Percentiles rank a stretch among this genome's conserved stretches.
These are phyloP conservation scores for Pelusios castaneus DNA, from an alignment of 2,113 vertebrate species.

Conservation along the genomic window DNA sequence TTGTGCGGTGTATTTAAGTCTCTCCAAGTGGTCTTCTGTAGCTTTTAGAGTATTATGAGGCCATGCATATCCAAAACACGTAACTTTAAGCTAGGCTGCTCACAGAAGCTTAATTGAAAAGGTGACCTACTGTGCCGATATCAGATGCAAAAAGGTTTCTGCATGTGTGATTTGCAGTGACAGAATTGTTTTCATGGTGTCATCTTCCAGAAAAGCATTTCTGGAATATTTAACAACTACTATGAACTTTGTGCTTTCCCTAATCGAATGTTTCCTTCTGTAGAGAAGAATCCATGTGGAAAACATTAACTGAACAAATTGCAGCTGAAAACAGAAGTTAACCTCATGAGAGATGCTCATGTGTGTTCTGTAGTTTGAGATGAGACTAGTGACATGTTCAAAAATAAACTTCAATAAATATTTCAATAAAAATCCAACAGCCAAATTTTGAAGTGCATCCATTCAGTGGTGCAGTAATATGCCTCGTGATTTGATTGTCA, in stretches of 20 bases:
- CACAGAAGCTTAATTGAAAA: background rate
- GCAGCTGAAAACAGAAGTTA: background rate
- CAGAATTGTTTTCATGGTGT: background rate
- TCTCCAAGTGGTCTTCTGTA: background rate
- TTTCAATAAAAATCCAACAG: background rate
- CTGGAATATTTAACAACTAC: background rate
- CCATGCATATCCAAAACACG: background rate
- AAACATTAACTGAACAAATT: background rate
- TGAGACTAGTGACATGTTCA: background rate
- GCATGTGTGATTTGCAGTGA: background rate
- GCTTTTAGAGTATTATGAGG: too few relatives aligned
- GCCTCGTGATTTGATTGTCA: slow-evolving; percentile 36
- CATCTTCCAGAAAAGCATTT: background rate
- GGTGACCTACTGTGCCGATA: background rate
- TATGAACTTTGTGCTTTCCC: background rate
- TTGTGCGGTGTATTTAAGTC: background rate
- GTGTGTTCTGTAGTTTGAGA: background rate
- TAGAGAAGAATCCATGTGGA: background rate
- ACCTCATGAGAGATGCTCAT: background rate
- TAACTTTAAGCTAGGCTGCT: background rate
- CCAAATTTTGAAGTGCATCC: slow-evolving; percentile 4
- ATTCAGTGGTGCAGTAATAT: background rate
- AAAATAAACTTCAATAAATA: background rate
- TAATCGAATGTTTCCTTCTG: background rate
- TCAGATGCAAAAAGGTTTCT: background rate